These are phyloP conservation scores for Venturia canescens DNA, from an alignment of 1,140 invertebrate genomes.

Conservation along the genomic window DNA sequence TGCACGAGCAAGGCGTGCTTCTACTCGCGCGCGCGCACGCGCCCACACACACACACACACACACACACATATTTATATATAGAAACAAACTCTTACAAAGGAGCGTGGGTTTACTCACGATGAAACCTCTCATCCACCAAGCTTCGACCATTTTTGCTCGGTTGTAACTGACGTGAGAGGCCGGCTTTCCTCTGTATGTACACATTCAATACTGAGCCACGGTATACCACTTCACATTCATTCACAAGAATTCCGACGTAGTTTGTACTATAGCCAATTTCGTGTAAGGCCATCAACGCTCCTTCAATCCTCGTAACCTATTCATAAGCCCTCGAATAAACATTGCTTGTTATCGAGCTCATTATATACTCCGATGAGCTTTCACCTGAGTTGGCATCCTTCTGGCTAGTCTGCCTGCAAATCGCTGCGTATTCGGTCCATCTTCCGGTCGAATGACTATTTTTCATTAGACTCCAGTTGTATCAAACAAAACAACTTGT, in stretches of 20 bases:
- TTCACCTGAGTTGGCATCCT: not conserved
- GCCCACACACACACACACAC: not conserved
- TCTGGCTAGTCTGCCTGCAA: not conserved
- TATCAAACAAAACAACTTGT: not conserved
- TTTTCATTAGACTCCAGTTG: not conserved
- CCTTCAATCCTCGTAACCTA: not conserved
- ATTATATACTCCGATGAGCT: not conserved
- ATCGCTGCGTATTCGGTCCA: not conserved
- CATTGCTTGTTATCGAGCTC: not conserved
- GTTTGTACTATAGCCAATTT: not conserved
- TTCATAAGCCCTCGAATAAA: not conserved
- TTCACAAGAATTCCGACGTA: not conserved
- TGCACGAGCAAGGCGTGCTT: constrained; percentile 59
- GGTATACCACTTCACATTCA: not conserved
- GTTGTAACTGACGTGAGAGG: constrained; percentile 61
- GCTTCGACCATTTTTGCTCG: constrained; percentile 29
- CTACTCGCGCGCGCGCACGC: constrained; percentile 44
- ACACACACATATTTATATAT: not conserved
- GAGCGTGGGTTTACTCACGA: not conserved
- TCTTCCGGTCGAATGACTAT: not conserved
- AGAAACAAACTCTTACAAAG: constrained; percentile 44
- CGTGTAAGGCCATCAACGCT: not conserved
- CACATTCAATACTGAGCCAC: not conserved
- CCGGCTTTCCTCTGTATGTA: constrained; percentile 8
- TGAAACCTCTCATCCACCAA: constrained; percentile 35